Evolutionary conservation across 2,113 vertebrate genomes (phyloP).

Genomic region (Crocuta crocuta): DNA sequence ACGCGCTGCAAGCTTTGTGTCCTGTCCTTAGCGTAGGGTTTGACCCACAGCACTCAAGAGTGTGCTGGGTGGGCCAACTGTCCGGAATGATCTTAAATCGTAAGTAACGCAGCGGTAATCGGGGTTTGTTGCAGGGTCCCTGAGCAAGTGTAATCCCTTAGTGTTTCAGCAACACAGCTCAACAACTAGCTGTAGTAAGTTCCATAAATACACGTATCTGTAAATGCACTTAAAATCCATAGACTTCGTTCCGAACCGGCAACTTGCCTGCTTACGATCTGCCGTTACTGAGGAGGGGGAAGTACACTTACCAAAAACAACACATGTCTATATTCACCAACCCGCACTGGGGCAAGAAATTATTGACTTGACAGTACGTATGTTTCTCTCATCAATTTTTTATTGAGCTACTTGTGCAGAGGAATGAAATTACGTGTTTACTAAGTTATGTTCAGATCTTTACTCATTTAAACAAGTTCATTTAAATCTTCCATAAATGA

Average conservation of each 20-base stretch:
- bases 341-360: slow-evolving; percentile 21
- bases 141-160: background rate
- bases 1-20: background rate
- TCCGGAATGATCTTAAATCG: background rate
- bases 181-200: background rate
- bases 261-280: background rate
- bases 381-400: slow-evolving; percentile 58
- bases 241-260: background rate
- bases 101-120: background rate
- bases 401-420: slow-evolving; percentile 76
- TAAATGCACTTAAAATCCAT: background rate
- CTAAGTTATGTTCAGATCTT: slow-evolving; percentile 63
- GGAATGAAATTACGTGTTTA: slow-evolving; percentile 52
- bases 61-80: background rate
- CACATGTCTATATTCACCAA: background rate
- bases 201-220: background rate
- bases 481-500: slow-evolving; percentile 76
- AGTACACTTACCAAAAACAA: background rate
- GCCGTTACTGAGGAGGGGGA: background rate
- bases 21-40: background rate
- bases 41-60: background rate
- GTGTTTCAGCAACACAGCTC: background rate
- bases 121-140: background rate
- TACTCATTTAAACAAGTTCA: slow-evolving; percentile 72
- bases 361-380: slow-evolving; percentile 60